Percentiles rank a stretch among this genome's conserved stretches.
These are phyloP conservation scores for Tipula vernalis DNA, from an alignment of 2,888 invertebrate species.

Conservation along the genomic window DNA sequence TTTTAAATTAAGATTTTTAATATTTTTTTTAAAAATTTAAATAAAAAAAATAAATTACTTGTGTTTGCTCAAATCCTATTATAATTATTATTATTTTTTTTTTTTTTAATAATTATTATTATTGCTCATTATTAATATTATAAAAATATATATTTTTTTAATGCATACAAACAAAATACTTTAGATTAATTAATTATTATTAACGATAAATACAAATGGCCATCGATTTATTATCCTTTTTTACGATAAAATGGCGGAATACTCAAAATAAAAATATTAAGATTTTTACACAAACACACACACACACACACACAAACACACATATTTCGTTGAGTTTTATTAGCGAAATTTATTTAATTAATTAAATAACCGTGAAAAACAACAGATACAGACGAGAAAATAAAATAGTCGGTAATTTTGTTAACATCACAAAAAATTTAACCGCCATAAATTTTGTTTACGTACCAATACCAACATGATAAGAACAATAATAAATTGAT, in stretches of 20 bases:
- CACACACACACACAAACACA: background rate
- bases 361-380: background rate
- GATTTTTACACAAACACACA: background rate
- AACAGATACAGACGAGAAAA: background rate
- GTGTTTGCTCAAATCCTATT: background rate
- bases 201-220: background rate
- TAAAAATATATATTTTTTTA: background rate
- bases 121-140: background rate
- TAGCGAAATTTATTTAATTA: background rate
- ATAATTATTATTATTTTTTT: background rate
- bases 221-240: background rate
- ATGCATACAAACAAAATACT: background rate
- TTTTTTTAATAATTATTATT: background rate
- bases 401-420: background rate
- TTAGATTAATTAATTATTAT: background rate
- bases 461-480: background rate
- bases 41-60: background rate
- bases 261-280: background rate
- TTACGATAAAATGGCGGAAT: background rate
- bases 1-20: background rate
- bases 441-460: background rate
- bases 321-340: background rate
- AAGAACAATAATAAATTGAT: background rate
- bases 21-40: background rate
- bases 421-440: background rate